Evolutionary conservation across 2,113 vertebrate genomes (phyloP).

Genomic region (Laticauda colubrina): DNA sequence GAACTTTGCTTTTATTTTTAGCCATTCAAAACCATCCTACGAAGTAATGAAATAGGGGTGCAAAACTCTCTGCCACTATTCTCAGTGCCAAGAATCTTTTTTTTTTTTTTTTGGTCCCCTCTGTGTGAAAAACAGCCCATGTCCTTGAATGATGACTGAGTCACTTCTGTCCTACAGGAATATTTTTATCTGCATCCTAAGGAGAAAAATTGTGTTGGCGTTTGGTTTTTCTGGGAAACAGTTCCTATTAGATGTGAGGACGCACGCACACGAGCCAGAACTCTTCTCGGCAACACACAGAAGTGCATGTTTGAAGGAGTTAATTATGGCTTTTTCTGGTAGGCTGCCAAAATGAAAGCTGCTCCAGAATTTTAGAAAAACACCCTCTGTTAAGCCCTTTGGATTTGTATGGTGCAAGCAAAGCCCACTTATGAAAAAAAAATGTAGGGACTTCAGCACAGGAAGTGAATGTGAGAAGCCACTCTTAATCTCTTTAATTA

Average conservation of each 20-base stretch:
- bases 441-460: background rate
- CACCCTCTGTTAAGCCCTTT: background rate
- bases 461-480: background rate
- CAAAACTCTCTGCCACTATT: background rate
- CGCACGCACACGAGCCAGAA: too few species aligned
- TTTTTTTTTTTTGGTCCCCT: background rate
- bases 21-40: conserved; percentile 31
- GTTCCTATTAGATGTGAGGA: background rate
- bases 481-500: background rate
- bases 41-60: background rate
- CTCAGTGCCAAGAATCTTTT: background rate
- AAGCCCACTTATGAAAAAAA: background rate
- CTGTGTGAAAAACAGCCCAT: conserved; percentile 9
- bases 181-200: background rate
- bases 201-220: background rate
- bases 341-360: background rate
- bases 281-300: background rate
- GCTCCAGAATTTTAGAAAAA: background rate
- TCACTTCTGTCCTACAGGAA: background rate
- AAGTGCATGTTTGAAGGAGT: conserved; percentile 8
- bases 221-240: background rate
- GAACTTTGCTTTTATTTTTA: conserved; percentile 32
- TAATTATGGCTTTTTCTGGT: background rate
- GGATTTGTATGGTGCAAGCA: background rate
- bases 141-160: conserved; percentile 9